Conservation (phyloP, 2,113 vertebrate genomes). For the Astatoreochromis straeleni region DNA sequence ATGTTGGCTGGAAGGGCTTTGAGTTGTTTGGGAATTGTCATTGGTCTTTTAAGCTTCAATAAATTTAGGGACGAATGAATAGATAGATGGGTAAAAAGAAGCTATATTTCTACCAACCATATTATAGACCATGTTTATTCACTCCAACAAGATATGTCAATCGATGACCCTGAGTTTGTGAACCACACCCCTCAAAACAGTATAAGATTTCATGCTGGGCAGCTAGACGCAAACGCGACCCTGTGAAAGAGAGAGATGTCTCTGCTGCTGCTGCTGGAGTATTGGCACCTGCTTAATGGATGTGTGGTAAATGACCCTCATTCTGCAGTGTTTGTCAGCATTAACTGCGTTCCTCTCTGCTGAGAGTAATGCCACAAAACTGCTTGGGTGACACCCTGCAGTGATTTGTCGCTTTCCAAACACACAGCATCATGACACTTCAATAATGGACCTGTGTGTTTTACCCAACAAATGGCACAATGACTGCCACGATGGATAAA, state of each 20-base stretch:
- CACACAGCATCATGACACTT: constrained; percentile 57
- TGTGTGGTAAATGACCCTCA: constrained; percentile 69
- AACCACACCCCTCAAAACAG: neutral
- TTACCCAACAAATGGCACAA: constrained; percentile 71
- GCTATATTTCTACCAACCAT: neutral
- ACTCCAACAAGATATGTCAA: neutral
- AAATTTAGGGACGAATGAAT: neutral
- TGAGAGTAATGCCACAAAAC: constrained; percentile 68
- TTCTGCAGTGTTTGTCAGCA: constrained; percentile 67
- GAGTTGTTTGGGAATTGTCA: neutral
- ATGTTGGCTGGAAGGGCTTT: neutral
- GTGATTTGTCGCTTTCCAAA: constrained; percentile 68
- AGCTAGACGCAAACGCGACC: constrained; percentile 24
- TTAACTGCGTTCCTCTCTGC: constrained; percentile 52
- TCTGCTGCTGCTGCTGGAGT: constrained; percentile 42
- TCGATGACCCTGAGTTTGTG: neutral
- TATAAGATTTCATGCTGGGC: neutral
- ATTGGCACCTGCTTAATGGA: constrained; percentile 74
- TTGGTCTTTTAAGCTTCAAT: neutral
- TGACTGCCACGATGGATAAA: constrained; percentile 50
- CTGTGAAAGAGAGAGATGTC: constrained; percentile 36
- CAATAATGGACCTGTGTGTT: constrained; percentile 67
- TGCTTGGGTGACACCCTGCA: constrained; percentile 30
- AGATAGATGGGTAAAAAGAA: neutral
- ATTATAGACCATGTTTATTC: neutral